phyloP scores from a whole-genome alignment of 2,113 vertebrate genomes.

The Megaptera novaeangliae region DNA sequence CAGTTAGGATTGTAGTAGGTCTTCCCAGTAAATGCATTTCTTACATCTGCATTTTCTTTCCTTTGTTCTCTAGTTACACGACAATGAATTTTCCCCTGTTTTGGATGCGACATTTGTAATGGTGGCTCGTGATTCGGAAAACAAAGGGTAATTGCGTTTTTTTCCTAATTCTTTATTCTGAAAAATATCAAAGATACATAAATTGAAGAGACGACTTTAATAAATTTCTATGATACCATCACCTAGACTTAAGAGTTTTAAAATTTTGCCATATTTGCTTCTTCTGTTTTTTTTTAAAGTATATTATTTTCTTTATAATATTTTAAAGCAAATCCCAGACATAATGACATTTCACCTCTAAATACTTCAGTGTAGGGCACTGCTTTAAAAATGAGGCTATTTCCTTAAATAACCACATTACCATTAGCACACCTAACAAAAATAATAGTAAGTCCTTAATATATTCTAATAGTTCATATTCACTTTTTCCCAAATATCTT shows the following conservation, averaged over 20 bases:
- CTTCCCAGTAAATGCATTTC: neutral
- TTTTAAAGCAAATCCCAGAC: constrained; percentile 1
- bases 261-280: neutral
- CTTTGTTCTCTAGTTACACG: constrained; percentile 73
- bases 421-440: neutral
- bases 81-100: constrained; percentile 86
- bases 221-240: neutral
- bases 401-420: neutral
- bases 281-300: neutral
- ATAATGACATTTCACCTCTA: neutral
- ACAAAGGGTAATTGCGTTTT: constrained; percentile 87
- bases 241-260: neutral
- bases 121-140: constrained; percentile 96
- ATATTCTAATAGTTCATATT: neutral
- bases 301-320: neutral
- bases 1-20: neutral
- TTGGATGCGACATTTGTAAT: constrained; percentile 97
- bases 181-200: neutral
- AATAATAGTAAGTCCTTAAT: neutral
- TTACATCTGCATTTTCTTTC: constrained; percentile 51
- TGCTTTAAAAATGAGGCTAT: neutral
- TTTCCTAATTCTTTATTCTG: constrained; percentile 31
- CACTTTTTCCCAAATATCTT: neutral
- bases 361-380: neutral
- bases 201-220: neutral